Percentiles rank a stretch among this genome's conserved stretches.
These are phyloP conservation scores for Stegodyphus dumicola DNA, from an alignment of 1,140 invertebrate species.

Conservation along the genomic window DNA sequence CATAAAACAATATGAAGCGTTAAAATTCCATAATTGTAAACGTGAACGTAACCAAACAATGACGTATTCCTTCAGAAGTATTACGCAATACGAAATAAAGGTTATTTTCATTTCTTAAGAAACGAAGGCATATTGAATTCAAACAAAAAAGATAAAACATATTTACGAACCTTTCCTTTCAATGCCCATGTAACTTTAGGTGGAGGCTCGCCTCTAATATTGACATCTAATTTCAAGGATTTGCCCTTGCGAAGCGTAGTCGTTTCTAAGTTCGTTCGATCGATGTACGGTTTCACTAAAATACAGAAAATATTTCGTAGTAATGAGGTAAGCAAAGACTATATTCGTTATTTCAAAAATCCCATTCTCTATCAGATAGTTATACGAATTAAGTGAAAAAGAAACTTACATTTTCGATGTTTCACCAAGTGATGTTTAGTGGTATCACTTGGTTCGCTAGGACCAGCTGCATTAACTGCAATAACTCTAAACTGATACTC, in stretches of 20 bases:
- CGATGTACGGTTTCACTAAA: constrained; percentile 90
- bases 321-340: neutral
- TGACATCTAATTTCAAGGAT: constrained; percentile 91
- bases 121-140: constrained; percentile 69
- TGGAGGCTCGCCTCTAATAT: constrained; percentile 93
- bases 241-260: constrained; percentile 94
- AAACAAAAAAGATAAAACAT: neutral
- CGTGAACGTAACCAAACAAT: too few species aligned
- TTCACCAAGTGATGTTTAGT: constrained; percentile 83
- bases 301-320: constrained; percentile 3
- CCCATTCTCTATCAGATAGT: neutral
- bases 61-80: too few species aligned
- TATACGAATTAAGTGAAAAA: neutral
- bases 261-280: constrained; percentile 85
- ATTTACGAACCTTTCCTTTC: constrained; percentile 69
- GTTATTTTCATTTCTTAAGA: neutral
- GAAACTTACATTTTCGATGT: constrained; percentile 84
- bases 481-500: constrained; percentile 96
- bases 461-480: constrained; percentile 94
- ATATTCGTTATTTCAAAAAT: too few species aligned
- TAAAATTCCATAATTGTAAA: too few species aligned
- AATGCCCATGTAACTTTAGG: constrained; percentile 87
- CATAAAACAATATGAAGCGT: too few species aligned
- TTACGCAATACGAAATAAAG: too few species aligned
- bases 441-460: constrained; percentile 87